Base-by-base conservation (phyloP, 1,140 invertebrate genomes). In the Augochlora pura region DNA sequence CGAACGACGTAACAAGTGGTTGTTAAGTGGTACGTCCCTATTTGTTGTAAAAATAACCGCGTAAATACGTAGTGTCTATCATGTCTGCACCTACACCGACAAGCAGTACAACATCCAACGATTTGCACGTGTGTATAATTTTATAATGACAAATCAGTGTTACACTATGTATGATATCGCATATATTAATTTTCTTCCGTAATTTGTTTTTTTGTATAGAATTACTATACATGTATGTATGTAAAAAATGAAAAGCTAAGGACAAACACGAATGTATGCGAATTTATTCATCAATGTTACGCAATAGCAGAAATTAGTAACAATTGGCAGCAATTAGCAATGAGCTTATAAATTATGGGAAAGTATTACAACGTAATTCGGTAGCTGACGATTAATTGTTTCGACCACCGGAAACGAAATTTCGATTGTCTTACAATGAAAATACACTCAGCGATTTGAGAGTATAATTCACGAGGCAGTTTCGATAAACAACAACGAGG, bases 291-390 rank as follows among this genome's bases (percentile, higher is more conserved):
- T 1, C 6, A 9, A 57, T 9, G 18, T 57, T 57, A 57, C 54
- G 49, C 16, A 16, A n/a, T n/a, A n/a, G n/a, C n/a, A n/a, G n/a
- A n/a, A n/a, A 7, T 21, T 54, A 54, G 21, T 1, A 21, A 4
- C 16, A 4, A 54, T 54, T 1, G 0, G 21, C 6, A 21, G 4
- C 16, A 4, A 54, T 54, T 1, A 3, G 18, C 16, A 54, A 5
- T 54, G 18, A 27, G 46, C 14, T 74, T 32, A 54, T 74, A 64
- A 74, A 32, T 38, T 74, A 74, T 74, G 25, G 12, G 39, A 23
- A 21, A 49, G 6, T 9, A 49, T 0, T 12, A 46, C 10, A 12
- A 10, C 16, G 18, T 32, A n/a, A 49, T 63, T 72, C 25, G 62
- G 10, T 9, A 23, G 18, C 9, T 27, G 27, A 4, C 5, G 3